These are phyloP conservation scores for Aspidiotus destructor DNA, from an alignment of 2,888 invertebrate species.

Conservation along the genomic window DNA sequence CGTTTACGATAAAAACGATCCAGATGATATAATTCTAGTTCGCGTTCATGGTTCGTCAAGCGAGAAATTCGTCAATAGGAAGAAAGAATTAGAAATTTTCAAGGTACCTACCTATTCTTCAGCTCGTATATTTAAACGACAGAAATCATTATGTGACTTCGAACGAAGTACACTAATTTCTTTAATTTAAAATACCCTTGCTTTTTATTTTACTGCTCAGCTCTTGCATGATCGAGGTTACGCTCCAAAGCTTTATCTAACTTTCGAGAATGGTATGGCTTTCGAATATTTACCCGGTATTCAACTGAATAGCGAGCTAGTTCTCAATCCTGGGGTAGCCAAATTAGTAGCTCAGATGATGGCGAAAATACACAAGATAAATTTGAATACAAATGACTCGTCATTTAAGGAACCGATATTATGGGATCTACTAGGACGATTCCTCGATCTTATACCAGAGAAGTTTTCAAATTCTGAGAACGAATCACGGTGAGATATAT, in stretches of 20 bases:
- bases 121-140: no score
- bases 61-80: constrained; percentile 80
- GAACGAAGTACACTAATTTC: no score
- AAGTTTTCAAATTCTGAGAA: constrained; percentile 55
- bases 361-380: constrained; percentile 70
- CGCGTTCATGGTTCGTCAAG: constrained; percentile 89
- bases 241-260: constrained; percentile 78
- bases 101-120: constrained; percentile 37
- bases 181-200: no score
- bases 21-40: constrained; percentile 64
- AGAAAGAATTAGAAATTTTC: constrained; percentile 41
- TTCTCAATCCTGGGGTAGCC: constrained; percentile 57
- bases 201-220: background rate
- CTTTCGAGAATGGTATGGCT: constrained; percentile 86
- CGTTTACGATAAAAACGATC: constrained; percentile 44
- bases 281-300: constrained; percentile 80
- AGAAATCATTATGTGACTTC: no score
- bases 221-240: constrained; percentile 55
- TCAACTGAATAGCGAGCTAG: constrained; percentile 58
- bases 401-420: constrained; percentile 51
- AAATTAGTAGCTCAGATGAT: constrained; percentile 67
- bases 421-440: constrained; percentile 67
- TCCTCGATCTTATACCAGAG: constrained; percentile 63
- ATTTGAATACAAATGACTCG: no score
- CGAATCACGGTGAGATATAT: constrained; percentile 58